Percentiles rank a stretch among this genome's conserved stretches.
Conservation (phyloP, 2,888 invertebrate species). For the Tryphoninae sp. region DNA sequence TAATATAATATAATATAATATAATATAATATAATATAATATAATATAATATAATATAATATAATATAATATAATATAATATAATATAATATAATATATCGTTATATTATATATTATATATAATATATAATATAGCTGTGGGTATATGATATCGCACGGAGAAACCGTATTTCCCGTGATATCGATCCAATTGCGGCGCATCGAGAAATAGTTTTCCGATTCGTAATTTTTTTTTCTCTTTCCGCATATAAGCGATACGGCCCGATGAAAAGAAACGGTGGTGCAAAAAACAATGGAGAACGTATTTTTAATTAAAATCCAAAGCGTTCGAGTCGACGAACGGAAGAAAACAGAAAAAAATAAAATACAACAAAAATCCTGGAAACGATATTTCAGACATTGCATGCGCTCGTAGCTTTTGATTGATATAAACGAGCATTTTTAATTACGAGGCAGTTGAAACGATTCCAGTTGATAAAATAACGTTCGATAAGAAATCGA, state of each 20-base stretch:
- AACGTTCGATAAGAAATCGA: neutral
- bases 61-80: conserved; percentile 1
- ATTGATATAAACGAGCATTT: too few species aligned
- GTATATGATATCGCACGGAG: conserved; percentile 36
- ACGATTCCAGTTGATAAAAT: neutral
- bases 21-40: conserved; percentile 1
- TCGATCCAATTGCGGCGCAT: conserved; percentile 39
- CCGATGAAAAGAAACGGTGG: too few species aligned
- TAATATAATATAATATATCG: conserved; percentile 5
- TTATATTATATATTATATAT: neutral
- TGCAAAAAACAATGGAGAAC: too few species aligned
- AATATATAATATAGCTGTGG: conserved; percentile 1
- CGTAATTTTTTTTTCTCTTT: neutral
- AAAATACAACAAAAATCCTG: too few species aligned
- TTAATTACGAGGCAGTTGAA: too few species aligned
- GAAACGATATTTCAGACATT: too few species aligned
- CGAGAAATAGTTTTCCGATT: conserved; percentile 29
- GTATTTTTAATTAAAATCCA: too few species aligned
- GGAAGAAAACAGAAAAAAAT: too few species aligned
- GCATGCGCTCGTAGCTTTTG: too few species aligned
- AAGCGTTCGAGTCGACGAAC: too few species aligned
- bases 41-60: neutral
- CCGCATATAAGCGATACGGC: too few species aligned
- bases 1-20: neutral
- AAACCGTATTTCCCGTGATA: conserved; percentile 57